Percentiles rank a stretch among this genome's conserved stretches.
phyloP scores from a whole-genome alignment of 2,113 vertebrate species.

The rabbit (Oryctolagus cuniculus) region DNA sequence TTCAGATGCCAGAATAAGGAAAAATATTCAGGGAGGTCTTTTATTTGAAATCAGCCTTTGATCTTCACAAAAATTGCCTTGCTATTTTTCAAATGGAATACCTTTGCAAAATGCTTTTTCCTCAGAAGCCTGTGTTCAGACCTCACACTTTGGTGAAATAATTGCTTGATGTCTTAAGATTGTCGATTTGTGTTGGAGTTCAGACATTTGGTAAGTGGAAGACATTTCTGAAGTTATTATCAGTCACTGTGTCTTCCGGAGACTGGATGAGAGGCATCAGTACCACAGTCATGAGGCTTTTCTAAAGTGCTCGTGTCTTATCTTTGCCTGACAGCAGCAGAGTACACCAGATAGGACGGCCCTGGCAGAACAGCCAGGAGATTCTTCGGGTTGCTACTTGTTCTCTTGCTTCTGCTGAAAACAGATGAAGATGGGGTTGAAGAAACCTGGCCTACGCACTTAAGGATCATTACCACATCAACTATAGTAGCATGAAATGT shows the following conservation, averaged over 20 bases:
- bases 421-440: conserved; percentile 74
- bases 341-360: conserved; percentile 76
- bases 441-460: conserved; percentile 28
- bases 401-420: conserved; percentile 75
- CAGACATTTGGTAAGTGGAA: conserved; percentile 65
- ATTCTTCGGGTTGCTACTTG: too few relatives aligned
- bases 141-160: conserved; percentile 62
- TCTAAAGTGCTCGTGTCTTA: conserved; percentile 80
- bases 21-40: conserved; percentile 37
- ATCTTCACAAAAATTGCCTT: conserved; percentile 56
- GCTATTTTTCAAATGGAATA: conserved; percentile 44
- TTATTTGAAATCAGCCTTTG: conserved; percentile 65
- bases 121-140: conserved; percentile 51
- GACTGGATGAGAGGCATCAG: conserved; percentile 74
- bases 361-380: not conserved
- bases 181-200: conserved; percentile 72
- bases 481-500: not conserved
- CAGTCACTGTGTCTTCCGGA: conserved; percentile 69
- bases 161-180: conserved; percentile 72
- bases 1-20: not conserved
- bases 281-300: conserved; percentile 77
- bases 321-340: conserved; percentile 80
- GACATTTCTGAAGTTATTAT: conserved; percentile 66
- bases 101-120: conserved; percentile 48
- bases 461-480: conserved; percentile 37